Evolutionary conservation across 2,797 vertebrate species (phyloP).

Genomic region (Hylomyscus alleni): DNA sequence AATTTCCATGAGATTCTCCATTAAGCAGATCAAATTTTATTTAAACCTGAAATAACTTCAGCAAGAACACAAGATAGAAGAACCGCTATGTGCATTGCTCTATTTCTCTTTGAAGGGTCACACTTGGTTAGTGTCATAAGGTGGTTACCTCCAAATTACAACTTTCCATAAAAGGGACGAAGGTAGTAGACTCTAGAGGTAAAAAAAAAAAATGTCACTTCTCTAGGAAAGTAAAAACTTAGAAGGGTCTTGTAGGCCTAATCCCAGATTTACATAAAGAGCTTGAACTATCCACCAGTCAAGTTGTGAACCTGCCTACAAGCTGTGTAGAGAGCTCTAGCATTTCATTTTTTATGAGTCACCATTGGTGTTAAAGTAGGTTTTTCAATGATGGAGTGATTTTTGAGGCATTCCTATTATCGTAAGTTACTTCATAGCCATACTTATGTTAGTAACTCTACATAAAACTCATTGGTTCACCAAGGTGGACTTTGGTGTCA

Average conservation of each 20-base stretch:
- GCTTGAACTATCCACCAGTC: neutral
- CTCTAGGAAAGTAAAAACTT: neutral
- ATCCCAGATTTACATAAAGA: neutral
- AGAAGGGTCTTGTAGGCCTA: neutral
- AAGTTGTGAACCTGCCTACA: neutral
- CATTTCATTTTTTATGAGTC: neutral
- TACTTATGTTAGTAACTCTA: neutral
- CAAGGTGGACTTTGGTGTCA: neutral
- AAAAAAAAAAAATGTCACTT: neutral
- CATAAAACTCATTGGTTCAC: neutral
- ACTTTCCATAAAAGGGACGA: neutral
- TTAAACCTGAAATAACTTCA: neutral
- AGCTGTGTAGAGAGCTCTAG: neutral
- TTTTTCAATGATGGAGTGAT: neutral
- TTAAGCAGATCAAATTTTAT: neutral
- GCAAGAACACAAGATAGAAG: neutral
- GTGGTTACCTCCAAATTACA: neutral
- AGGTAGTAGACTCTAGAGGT: too few relatives aligned
- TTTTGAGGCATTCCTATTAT: neutral
- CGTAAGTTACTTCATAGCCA: neutral
- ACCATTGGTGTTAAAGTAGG: too few relatives aligned
- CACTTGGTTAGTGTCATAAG: neutral
- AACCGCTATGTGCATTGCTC: neutral
- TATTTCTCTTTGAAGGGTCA: conserved; percentile 47
- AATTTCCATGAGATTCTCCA: neutral